phyloP scores from a whole-genome alignment of 2,113 vertebrate species.

The Nanorana parkeri region DNA sequence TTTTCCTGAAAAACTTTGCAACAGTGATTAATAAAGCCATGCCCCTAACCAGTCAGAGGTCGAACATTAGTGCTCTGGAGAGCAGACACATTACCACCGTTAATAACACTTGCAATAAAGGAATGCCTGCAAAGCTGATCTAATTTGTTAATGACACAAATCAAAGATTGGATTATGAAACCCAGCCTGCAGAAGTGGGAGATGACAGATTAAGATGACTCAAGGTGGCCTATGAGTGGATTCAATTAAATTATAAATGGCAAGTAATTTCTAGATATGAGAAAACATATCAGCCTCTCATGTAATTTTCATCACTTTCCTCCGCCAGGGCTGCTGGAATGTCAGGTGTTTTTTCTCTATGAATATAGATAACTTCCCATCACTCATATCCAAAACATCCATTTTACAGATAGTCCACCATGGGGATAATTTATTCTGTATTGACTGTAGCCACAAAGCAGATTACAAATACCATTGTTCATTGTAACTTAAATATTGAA shows the following conservation, averaged over 20 bases:
- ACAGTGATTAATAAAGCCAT: slow-evolving; percentile 11
- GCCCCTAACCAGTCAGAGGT: background rate
- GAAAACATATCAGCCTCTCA: slow-evolving; percentile 13
- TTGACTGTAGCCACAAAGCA: no score
- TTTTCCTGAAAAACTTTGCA: background rate
- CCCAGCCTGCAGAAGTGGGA: slow-evolving; percentile 1
- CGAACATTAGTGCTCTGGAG: background rate
- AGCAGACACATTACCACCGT: background rate
- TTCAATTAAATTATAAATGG: slow-evolving; percentile 24
- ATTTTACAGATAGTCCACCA: no score
- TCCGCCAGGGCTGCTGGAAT: background rate
- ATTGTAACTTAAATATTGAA: no score
- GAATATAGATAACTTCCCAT: no score
- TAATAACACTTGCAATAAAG: slow-evolving; percentile 22
- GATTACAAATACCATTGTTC: no score
- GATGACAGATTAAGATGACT: slow-evolving; percentile 12
- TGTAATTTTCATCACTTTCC: slow-evolving; percentile 29
- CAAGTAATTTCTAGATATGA: background rate
- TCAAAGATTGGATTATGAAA: slow-evolving; percentile 10
- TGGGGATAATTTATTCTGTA: no score
- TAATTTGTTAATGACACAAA: slow-evolving; percentile 49
- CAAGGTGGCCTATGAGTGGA: slow-evolving; percentile 8
- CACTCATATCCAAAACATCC: no score
- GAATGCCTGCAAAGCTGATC: slow-evolving; percentile 24
- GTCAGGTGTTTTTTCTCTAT: slow-evolving; percentile 30